These are phyloP conservation scores for Fragum whitleyi DNA, from an alignment of 2,888 invertebrate species.

Conservation along the genomic window DNA sequence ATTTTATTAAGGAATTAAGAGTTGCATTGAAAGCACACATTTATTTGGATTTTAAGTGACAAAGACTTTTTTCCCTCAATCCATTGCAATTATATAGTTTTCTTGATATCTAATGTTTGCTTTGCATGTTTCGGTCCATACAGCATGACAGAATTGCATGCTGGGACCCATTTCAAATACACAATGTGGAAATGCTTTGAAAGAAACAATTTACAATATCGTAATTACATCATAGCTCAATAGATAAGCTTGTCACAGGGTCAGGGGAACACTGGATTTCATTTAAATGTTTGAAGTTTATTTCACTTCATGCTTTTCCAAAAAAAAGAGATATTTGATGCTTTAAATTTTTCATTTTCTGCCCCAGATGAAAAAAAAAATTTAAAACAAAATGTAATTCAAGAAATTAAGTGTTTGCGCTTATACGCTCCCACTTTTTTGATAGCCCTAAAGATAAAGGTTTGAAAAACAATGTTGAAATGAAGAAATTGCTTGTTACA, in stretches of 20 bases:
- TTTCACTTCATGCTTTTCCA: no score
- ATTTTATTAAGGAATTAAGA: not conserved
- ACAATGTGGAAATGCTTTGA: slow-evolving; percentile 47
- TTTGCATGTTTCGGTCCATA: slow-evolving; percentile 48
- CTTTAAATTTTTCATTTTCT: no score
- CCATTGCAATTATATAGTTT: slow-evolving; percentile 53
- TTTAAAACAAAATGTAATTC: no score
- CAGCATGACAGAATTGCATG: slow-evolving; percentile 48
- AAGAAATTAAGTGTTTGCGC: no score
- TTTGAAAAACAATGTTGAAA: no score
- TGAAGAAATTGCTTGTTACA: no score
- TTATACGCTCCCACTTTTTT: no score
- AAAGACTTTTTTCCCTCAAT: slow-evolving; percentile 21
- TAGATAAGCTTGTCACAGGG: not conserved
- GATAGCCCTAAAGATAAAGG: no score
- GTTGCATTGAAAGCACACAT: not conserved
- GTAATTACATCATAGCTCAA: slow-evolving; percentile 44
- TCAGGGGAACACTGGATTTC: not conserved
- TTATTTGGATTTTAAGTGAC: slow-evolving; percentile 4
- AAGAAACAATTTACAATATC: slow-evolving; percentile 60
- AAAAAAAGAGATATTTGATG: no score
- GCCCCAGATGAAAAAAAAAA: no score
- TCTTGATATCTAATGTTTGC: slow-evolving; percentile 35
- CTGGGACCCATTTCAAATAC: slow-evolving; percentile 27
- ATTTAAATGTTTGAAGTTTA: not conserved